phyloP scores from a whole-genome alignment of 2,888 invertebrate genomes.

The Eulithis testata region DNA sequence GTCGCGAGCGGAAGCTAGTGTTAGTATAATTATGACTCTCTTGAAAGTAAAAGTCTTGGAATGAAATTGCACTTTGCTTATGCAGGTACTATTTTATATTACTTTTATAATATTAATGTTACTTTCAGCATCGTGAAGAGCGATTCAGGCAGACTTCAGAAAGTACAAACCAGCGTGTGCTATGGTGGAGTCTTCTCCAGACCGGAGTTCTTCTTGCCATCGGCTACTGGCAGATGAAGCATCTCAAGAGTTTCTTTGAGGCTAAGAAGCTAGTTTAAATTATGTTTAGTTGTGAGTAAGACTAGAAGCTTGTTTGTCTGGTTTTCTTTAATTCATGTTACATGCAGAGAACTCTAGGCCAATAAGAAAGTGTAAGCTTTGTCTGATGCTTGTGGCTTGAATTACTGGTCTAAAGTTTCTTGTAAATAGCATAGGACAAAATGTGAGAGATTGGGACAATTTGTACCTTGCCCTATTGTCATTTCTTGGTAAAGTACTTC shows the following conservation, averaged over 20 bases:
- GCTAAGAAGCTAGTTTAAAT: constrained; percentile 98
- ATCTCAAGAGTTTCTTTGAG: constrained; percentile 99
- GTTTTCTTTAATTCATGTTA: constrained; percentile 2
- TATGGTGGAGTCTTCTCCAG: constrained; percentile 99
- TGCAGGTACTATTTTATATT: no score
- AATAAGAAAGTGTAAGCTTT: background rate
- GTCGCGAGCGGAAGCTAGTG: no score
- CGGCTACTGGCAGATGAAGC: constrained; percentile 99
- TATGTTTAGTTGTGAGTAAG: constrained; percentile 17
- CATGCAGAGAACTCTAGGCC: background rate
- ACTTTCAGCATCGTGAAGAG: constrained; percentile 95
- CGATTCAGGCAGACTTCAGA: constrained; percentile 98
- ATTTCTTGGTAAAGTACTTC: constrained; percentile 14
- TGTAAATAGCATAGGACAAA: background rate
- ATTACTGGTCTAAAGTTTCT: background rate
- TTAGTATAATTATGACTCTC: no score
- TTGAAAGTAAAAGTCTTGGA: no score
- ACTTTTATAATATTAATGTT: background rate
- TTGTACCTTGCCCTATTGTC: constrained; percentile 6
- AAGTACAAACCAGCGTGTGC: constrained; percentile 96
- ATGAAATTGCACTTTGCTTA: no score
- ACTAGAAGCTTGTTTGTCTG: constrained; percentile 4
- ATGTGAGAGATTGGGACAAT: background rate
- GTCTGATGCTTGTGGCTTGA: background rate
- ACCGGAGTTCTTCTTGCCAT: constrained; percentile 94